phyloP scores from a whole-genome alignment of 2,113 vertebrate genomes.

The Okapia johnstoni region DNA sequence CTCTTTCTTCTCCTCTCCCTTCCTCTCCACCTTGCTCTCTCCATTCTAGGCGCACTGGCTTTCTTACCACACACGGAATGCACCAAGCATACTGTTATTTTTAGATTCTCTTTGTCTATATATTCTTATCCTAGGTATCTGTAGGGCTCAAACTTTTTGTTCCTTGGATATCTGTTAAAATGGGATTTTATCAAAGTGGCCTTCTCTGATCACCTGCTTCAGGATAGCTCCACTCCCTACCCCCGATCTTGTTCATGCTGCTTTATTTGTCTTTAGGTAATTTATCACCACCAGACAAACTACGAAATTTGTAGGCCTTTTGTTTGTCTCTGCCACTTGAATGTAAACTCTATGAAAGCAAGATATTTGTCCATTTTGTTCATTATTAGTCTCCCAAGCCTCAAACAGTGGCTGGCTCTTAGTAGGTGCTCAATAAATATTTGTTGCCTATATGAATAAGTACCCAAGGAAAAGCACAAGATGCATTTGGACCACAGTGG shows the following conservation, averaged over 20 bases:
- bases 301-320: background rate
- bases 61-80: background rate
- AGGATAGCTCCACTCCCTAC: background rate
- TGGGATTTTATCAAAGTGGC: background rate
- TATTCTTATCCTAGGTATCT: background rate
- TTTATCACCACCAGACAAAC: background rate
- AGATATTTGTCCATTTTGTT: background rate
- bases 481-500: background rate
- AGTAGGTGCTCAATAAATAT: background rate
- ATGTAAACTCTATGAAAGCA: background rate
- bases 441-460: background rate
- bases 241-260: background rate
- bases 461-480: background rate
- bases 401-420: background rate
- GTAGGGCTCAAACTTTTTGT: background rate
- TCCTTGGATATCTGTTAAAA: background rate
- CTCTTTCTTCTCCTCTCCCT: background rate
- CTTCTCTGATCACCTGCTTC: background rate
- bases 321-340: background rate
- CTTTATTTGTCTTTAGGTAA: background rate
- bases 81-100: background rate
- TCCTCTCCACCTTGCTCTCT: background rate
- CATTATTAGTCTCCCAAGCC: background rate
- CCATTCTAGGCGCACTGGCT: background rate
- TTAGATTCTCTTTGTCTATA: background rate